Conservation (phyloP, 2,113 vertebrate species). For the Alosa alosa region DNA sequence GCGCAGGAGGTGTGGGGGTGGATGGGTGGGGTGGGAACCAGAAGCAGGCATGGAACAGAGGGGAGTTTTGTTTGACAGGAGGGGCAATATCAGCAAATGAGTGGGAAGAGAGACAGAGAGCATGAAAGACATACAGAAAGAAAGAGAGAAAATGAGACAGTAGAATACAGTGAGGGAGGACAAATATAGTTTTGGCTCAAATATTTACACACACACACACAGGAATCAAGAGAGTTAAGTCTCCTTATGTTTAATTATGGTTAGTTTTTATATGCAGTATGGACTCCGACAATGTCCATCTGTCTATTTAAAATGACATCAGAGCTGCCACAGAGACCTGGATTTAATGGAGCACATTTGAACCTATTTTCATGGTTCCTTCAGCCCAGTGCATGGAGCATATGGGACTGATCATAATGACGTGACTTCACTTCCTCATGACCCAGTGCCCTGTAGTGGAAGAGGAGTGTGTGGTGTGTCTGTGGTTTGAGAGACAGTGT, state of each 20-base stretch:
- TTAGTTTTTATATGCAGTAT: background rate
- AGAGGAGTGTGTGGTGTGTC: slow-evolving; percentile 12
- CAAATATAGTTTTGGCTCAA: background rate
- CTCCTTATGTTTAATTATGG: background rate
- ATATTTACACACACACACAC: background rate
- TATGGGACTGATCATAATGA: slow-evolving; percentile 46
- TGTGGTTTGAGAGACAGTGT: slow-evolving; percentile 28
- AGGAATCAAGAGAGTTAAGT: background rate
- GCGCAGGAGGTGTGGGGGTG: background rate
- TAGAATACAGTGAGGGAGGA: background rate
- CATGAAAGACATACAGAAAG: background rate
- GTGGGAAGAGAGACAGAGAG: background rate
- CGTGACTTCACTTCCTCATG: slow-evolving; percentile 49
- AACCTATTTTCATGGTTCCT: slow-evolving; percentile 31
- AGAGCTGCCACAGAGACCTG: background rate
- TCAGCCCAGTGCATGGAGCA: slow-evolving; percentile 35
- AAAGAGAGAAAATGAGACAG: background rate
- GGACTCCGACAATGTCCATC: background rate
- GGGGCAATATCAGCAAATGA: background rate
- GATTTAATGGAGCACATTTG: background rate
- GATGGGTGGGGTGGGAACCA: background rate
- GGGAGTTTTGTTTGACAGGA: background rate
- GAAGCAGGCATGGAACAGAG: background rate
- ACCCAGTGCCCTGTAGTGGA: slow-evolving; percentile 42
- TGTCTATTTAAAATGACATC: background rate